Conservation (phyloP, 1,140 invertebrate species). For the Danaus plexippus region DNA sequence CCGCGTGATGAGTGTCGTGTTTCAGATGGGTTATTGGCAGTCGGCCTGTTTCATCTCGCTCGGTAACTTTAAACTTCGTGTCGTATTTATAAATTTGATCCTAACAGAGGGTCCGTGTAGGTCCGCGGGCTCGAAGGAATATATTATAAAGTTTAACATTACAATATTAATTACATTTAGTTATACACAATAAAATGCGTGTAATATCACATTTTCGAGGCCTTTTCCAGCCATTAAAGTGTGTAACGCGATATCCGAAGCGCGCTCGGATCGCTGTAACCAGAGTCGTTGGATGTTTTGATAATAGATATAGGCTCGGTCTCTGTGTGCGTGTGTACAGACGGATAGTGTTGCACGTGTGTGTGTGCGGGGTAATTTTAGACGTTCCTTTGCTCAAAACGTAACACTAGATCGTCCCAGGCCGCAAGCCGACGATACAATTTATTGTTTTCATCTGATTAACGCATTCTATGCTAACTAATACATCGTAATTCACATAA, state of each 20-base stretch:
- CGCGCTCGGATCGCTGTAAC: slow-evolving; percentile 70
- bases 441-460: slow-evolving; percentile 70
- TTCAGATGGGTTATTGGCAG: slow-evolving; percentile 54
- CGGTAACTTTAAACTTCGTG: slow-evolving; percentile 54
- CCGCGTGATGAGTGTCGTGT: slow-evolving; percentile 48
- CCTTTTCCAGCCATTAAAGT: slow-evolving; percentile 72
- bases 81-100: slow-evolving; percentile 70
- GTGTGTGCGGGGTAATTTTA: slow-evolving; percentile 69
- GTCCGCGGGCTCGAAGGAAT: slow-evolving; percentile 50
- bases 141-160: slow-evolving; percentile 64
- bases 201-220: slow-evolving; percentile 71
- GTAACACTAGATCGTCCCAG: slow-evolving; percentile 66
- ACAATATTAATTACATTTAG: slow-evolving; percentile 70
- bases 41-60: slow-evolving; percentile 47
- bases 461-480: slow-evolving; percentile 37
- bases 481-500: slow-evolving; percentile 32
- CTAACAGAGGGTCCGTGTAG: slow-evolving; percentile 34
- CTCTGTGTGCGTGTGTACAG: slow-evolving; percentile 49
- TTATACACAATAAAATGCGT: slow-evolving; percentile 69
- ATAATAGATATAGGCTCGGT: slow-evolving; percentile 68
- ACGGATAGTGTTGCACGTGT: slow-evolving; percentile 33
- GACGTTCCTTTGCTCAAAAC: slow-evolving; percentile 71
- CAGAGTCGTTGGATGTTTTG: slow-evolving; percentile 68
- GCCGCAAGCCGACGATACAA: slow-evolving; percentile 64
- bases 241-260: slow-evolving; percentile 68